A percentile compares a stretch with the other conserved stretches of the same genome.
phyloP scores from a whole-genome alignment of 2,888 invertebrate species.

The Pseudococcus longispinus region DNA sequence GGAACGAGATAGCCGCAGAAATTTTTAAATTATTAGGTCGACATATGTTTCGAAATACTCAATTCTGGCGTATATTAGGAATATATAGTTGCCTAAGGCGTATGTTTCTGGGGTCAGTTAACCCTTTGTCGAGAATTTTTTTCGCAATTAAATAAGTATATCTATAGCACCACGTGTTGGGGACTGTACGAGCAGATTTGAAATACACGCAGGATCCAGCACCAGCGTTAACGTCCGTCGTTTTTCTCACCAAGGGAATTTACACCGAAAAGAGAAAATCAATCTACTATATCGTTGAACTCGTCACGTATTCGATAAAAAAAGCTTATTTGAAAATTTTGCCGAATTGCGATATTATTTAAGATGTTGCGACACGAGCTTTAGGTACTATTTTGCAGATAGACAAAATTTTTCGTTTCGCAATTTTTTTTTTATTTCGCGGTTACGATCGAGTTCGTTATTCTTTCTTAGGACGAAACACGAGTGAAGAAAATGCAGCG shows the following conservation, averaged over 20 bases:
- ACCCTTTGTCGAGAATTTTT: background rate
- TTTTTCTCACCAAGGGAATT: background rate
- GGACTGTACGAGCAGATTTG: background rate
- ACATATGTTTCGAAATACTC: background rate
- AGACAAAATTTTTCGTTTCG: background rate
- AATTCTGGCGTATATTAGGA: background rate
- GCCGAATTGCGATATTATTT: background rate
- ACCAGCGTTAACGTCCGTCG: background rate
- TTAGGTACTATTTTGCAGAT: background rate
- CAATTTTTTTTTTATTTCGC: background rate
- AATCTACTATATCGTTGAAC: background rate
- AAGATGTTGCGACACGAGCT: background rate
- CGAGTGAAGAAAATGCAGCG: no score
- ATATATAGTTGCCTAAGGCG: background rate
- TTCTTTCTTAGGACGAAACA: no score
- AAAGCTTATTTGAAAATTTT: background rate
- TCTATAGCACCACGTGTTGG: background rate
- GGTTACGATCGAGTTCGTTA: background rate
- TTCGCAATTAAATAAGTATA: background rate
- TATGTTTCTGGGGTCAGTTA: background rate
- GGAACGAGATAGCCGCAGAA: background rate
- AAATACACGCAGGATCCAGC: background rate
- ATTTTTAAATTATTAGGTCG: conserved; percentile 21
- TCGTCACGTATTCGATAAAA: background rate
- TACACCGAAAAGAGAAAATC: background rate